Conservation (phyloP, 2,113 vertebrate genomes). For the Syngnathus floridae region DNA sequence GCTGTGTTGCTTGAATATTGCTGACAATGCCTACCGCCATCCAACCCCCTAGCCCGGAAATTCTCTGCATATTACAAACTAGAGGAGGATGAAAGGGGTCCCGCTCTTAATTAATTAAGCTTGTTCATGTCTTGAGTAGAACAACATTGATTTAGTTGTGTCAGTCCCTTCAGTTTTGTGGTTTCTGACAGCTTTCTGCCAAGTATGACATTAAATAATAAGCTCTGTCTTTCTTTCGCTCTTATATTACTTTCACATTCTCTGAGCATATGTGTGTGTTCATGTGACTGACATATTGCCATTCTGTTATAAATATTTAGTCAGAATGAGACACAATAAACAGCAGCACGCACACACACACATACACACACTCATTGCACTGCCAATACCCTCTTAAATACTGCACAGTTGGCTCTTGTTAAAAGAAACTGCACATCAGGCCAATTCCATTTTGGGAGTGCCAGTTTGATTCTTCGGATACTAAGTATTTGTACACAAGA, state of each 20-base stretch:
- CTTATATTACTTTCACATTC: constrained; percentile 18
- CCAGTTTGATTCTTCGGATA: constrained; percentile 60
- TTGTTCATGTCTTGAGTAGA: constrained; percentile 35
- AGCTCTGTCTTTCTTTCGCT: constrained; percentile 35
- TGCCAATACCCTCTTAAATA: constrained; percentile 54
- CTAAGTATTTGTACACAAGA: constrained; percentile 59
- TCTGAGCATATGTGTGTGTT: constrained; percentile 22
- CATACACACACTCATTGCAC: constrained; percentile 13
- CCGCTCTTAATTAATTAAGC: constrained; percentile 51
- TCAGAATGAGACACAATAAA: constrained; percentile 46
- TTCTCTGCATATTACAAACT: constrained; percentile 12
- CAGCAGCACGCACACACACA: constrained; percentile 17
- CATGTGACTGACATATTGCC: constrained; percentile 40
- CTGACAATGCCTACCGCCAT: constrained; percentile 12
- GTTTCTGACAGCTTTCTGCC: constrained; percentile 50
- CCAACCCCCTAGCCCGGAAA: constrained; percentile 21
- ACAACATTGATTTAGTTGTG: constrained; percentile 48
- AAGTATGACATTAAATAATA: constrained; percentile 64
- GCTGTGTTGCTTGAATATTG: neutral
- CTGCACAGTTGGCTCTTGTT: constrained; percentile 55
- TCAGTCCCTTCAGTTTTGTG: constrained; percentile 39
- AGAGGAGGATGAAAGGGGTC: constrained; percentile 5
- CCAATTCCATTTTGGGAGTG: constrained; percentile 57
- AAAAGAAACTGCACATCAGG: constrained; percentile 55
- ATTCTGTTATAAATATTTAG: constrained; percentile 53